Conservation (phyloP, 2,888 invertebrate genomes). For the Acheta domesticus region DNA sequence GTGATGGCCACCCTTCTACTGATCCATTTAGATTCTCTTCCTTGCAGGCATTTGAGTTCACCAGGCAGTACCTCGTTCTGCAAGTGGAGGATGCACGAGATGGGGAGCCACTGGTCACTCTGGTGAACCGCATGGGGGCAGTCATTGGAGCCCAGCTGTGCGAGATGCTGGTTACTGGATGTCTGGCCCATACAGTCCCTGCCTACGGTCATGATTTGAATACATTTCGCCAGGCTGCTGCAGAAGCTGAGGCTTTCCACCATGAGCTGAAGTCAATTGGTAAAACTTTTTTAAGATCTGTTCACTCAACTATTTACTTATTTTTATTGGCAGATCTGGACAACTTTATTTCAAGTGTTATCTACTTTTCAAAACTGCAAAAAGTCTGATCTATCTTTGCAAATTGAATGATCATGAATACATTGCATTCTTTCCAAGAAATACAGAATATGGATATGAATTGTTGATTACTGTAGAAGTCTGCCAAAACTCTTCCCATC, state of each 20-base stretch:
- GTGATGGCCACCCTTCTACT: too few species aligned
- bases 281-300: conserved; percentile 21
- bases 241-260: conserved; percentile 65
- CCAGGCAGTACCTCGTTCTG: conserved; percentile 56
- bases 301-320: too few species aligned
- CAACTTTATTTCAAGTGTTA: too few species aligned
- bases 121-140: conserved; percentile 54
- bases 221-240: conserved; percentile 60
- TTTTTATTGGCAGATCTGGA: too few species aligned
- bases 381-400: too few species aligned
- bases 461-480: too few species aligned
- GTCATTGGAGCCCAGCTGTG: conserved; percentile 58
- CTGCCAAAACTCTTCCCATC: too few species aligned
- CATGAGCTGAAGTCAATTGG: conserved; percentile 54
- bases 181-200: conserved; percentile 73
- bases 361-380: too few species aligned
- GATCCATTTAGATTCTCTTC: too few species aligned
- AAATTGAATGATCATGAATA: too few species aligned
- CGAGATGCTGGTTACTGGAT: conserved; percentile 65
- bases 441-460: too few species aligned
- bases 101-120: conserved; percentile 42
- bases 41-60: conserved; percentile 54
- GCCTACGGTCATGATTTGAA: conserved; percentile 68
- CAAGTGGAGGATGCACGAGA: conserved; percentile 47
- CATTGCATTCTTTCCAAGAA: too few species aligned